phyloP scores from a whole-genome alignment of 2,113 vertebrate genomes.

The Strix uralensis region DNA sequence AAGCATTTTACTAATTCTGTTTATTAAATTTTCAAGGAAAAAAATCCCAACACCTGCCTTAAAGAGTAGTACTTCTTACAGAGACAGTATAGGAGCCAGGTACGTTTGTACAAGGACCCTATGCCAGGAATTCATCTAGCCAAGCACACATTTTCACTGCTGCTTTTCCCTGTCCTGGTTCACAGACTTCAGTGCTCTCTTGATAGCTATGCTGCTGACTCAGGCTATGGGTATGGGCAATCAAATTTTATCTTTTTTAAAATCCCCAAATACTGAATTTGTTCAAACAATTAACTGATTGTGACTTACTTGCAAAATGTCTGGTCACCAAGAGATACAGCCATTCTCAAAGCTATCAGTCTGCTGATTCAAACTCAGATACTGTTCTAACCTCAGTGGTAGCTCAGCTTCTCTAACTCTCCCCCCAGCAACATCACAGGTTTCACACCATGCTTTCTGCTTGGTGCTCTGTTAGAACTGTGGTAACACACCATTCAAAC shows the following conservation, averaged over 20 bases:
- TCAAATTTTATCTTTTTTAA: neutral
- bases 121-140: neutral
- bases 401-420: neutral
- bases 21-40: neutral
- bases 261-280: neutral
- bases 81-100: neutral
- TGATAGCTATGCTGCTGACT: rapidly evolving
- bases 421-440: neutral
- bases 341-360: neutral
- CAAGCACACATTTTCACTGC: neutral
- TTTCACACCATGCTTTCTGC: neutral
- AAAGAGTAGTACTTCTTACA: neutral
- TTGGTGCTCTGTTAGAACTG: neutral
- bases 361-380: neutral
- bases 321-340: neutral
- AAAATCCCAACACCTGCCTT: neutral
- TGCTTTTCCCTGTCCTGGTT: neutral
- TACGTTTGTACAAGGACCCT: neutral
- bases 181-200: neutral
- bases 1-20: neutral
- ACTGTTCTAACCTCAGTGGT: neutral
- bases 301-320: neutral
- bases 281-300: neutral
- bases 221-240: rapidly evolving
- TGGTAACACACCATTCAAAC: neutral